A percentile compares a stretch with the other conserved stretches of the same genome.
Evolutionary conservation across 1,140 invertebrate genomes (phyloP).

Genomic region (Sycophila sp.): DNA sequence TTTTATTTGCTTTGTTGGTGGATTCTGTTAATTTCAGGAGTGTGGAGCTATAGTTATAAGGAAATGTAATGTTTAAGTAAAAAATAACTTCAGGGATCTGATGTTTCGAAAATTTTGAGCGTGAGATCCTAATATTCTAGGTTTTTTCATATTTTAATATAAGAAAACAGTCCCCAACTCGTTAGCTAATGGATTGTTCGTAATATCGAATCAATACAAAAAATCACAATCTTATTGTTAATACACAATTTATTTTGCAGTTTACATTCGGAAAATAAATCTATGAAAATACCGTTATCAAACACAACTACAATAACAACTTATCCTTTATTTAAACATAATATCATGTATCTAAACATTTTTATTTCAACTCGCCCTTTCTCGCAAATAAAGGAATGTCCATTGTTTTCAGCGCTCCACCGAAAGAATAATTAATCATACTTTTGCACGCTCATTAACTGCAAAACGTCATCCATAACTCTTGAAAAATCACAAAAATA

Average conservation of each 20-base stretch:
- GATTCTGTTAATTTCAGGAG: too few species aligned
- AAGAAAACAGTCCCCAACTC: too few species aligned
- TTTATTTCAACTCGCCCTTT: conserved; percentile 3
- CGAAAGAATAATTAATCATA: conserved; percentile 26
- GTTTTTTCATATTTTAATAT: too few species aligned
- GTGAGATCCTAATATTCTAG: too few species aligned
- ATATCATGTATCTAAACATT: neutral
- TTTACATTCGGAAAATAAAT: conserved; percentile 16
- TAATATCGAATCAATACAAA: too few species aligned
- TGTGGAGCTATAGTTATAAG: too few species aligned
- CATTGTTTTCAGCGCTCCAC: conserved; percentile 25
- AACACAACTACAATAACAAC: conserved; percentile 25
- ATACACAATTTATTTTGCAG: conserved; percentile 16
- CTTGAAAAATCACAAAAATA: conserved; percentile 20
- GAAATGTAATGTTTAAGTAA: too few species aligned
- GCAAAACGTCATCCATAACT: neutral
- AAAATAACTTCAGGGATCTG: too few species aligned
- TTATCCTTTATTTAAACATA: neutral
- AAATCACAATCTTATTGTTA: too few species aligned
- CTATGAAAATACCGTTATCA: neutral
- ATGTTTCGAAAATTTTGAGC: too few species aligned
- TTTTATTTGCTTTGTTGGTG: too few species aligned
- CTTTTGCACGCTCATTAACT: neutral
- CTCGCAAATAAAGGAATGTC: neutral
- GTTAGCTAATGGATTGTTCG: too few species aligned